Conservation (phyloP, 2,113 vertebrate species). For the Notothenia coriiceps region DNA sequence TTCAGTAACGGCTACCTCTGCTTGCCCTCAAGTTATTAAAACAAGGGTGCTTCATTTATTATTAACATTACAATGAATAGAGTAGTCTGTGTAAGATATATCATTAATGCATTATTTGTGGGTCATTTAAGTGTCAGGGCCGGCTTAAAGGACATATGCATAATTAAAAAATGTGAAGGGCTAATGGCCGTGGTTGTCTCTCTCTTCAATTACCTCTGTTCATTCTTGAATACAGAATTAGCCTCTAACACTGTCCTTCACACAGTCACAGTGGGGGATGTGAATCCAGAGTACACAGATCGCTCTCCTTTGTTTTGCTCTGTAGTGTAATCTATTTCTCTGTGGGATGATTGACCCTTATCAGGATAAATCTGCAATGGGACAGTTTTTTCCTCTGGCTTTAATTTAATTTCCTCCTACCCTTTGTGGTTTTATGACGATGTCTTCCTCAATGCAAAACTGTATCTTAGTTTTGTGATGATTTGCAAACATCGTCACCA, state of each 20-base stretch:
- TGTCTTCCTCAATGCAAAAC: no score
- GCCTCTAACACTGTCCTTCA: slow-evolving; percentile 2
- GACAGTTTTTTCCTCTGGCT: background rate
- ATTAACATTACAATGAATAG: slow-evolving; percentile 58
- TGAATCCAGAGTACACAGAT: slow-evolving; percentile 20
- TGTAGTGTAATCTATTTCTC: slow-evolving; percentile 16
- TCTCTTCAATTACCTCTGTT: slow-evolving; percentile 36
- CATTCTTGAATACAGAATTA: slow-evolving; percentile 21
- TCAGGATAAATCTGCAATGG: background rate
- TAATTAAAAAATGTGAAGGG: slow-evolving; percentile 49
- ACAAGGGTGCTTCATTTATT: slow-evolving; percentile 46
- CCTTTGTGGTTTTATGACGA: background rate
- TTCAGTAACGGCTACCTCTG: slow-evolving; percentile 17
- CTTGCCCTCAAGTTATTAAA: slow-evolving; percentile 34
- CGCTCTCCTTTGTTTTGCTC: slow-evolving; percentile 36
- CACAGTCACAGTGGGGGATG: slow-evolving; percentile 36
- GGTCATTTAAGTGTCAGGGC: slow-evolving; percentile 35
- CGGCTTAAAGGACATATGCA: slow-evolving; percentile 53
- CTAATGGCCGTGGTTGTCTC: slow-evolving; percentile 19
- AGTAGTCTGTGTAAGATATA: slow-evolving; percentile 16
- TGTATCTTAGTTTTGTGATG: no score
- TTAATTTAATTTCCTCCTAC: background rate
- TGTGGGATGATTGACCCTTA: slow-evolving; percentile 29
- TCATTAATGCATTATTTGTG: slow-evolving; percentile 60
- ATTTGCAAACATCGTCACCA: no score